Base-by-base conservation (phyloP, 2,888 invertebrate species). In the Orchesella flavescens region DNA sequence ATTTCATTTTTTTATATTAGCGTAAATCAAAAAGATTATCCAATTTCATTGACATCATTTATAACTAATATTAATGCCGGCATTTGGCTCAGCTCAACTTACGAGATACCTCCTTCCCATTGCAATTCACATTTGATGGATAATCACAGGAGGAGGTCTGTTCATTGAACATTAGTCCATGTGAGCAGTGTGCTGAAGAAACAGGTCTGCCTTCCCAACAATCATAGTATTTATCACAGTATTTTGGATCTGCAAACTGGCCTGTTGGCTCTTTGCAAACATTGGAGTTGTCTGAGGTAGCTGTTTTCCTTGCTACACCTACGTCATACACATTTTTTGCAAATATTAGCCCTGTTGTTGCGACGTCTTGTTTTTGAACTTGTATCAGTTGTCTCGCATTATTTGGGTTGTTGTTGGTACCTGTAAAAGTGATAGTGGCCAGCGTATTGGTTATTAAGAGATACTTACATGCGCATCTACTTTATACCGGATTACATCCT, bases 101-200 rank as follows among this genome's bases (percentile, higher is more conserved):
- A 87, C 87, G 77, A 17, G 84, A 76, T 49, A 74, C 74, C 53
- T 46, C 59, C n/a, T 82, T 79, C 43, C 85, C 85, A n/a, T 74
- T 43, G 71, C 88, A 88, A 57, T 87, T 71, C 0, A 88, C 88
- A 19, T 83, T 87, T 13, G 66, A 13, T 17, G 85, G 87, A 71
- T 87, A 88, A 61, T 88, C 87, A 71, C 88, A 88, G 24, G 80
- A 84, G 3, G 80, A 78, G 12, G 71, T 84, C 23, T 79, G 49
- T 34, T 84, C 84, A 57, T 89, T 88, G 73, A 89, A 89, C 46
- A 87, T 84, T 9, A 89, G 84, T 15, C 88, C 88, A 19, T 83
- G 84, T 46, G 87, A 86, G 76, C 89, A 89, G 34, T 87, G 86
- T 13, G 86, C 87, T 44, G 81, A 81, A 15, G 81, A 66, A 74